phyloP scores from a whole-genome alignment of 1,140 invertebrate species.

The Mercenaria mercenaria region DNA sequence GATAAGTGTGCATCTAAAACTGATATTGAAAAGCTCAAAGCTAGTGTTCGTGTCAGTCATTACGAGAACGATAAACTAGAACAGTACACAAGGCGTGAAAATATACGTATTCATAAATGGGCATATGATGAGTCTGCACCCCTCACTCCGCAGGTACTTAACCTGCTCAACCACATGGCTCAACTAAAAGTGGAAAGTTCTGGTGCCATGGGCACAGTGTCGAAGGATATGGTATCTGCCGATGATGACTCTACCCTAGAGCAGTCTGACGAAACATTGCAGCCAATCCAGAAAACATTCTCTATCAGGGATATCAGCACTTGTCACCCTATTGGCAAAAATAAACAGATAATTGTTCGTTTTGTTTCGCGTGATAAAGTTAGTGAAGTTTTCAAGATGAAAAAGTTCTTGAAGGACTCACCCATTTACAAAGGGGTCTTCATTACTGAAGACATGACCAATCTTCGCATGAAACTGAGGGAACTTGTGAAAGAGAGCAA shows the following conservation, averaged over 20 bases:
- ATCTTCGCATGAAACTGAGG: background rate
- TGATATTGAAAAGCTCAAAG: background rate
- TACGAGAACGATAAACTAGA: background rate
- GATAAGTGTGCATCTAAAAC: background rate
- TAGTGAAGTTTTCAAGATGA: background rate
- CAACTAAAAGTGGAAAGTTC: too few species aligned
- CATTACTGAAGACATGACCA: background rate
- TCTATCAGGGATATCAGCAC: too few species aligned
- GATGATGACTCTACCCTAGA: too few species aligned
- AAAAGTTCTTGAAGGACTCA: background rate
- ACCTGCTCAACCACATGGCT: too few species aligned
- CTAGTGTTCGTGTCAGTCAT: background rate
- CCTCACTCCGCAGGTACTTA: too few species aligned
- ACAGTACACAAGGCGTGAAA: slow-evolving; percentile 3
- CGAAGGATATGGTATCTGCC: too few species aligned
- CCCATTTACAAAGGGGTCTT: background rate
- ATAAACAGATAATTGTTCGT: too few species aligned
- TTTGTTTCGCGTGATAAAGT: too few species aligned
- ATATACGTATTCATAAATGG: background rate
- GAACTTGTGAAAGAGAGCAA: background rate
- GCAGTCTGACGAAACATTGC: too few species aligned
- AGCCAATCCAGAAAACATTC: too few species aligned
- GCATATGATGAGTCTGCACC: background rate
- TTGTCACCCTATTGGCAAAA: too few species aligned
- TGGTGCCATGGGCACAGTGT: too few species aligned